Conservation (phyloP, 1,140 invertebrate species). For the Pseudomyrmex cubaensis region DNA sequence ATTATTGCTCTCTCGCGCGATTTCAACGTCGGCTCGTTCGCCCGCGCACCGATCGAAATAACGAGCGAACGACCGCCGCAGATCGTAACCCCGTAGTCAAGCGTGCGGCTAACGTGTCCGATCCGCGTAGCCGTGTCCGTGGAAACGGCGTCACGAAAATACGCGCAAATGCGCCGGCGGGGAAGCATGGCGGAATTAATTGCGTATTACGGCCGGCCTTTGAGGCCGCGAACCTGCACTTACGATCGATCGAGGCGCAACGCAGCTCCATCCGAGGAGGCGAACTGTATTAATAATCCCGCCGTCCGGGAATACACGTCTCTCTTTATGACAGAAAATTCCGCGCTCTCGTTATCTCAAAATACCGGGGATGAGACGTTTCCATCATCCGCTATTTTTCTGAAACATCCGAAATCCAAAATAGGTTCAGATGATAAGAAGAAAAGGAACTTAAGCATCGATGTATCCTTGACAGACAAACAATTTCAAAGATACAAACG, state of each 20-base stretch:
- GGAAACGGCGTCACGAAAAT: slow-evolving; percentile 66
- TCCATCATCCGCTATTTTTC: not conserved
- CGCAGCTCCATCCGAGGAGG: not conserved
- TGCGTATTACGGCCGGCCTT: slow-evolving; percentile 31
- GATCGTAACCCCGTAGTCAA: slow-evolving; percentile 69
- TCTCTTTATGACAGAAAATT: slow-evolving; percentile 29
- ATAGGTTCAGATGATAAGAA: no score
- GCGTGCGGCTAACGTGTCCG: slow-evolving; percentile 68
- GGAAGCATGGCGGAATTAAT: slow-evolving; percentile 54
- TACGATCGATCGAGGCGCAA: slow-evolving; percentile 35
- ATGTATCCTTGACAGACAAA: no score
- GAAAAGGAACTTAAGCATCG: no score
- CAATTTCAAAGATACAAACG: no score
- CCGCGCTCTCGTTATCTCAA: not conserved
- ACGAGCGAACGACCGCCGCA: slow-evolving; percentile 66
- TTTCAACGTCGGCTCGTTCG: slow-evolving; percentile 41
- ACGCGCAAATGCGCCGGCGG: slow-evolving; percentile 47
- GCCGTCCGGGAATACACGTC: slow-evolving; percentile 29
- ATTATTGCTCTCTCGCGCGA: slow-evolving; percentile 18
- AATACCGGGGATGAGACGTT: not conserved
- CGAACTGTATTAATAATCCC: slow-evolving; percentile 6
- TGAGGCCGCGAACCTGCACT: slow-evolving; percentile 34
- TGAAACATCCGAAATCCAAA: not conserved
- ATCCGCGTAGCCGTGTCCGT: slow-evolving; percentile 53
- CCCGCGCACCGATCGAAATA: slow-evolving; percentile 67